Conservation (phyloP, 2,113 vertebrate species). For the Phalacrocorax carbo region DNA sequence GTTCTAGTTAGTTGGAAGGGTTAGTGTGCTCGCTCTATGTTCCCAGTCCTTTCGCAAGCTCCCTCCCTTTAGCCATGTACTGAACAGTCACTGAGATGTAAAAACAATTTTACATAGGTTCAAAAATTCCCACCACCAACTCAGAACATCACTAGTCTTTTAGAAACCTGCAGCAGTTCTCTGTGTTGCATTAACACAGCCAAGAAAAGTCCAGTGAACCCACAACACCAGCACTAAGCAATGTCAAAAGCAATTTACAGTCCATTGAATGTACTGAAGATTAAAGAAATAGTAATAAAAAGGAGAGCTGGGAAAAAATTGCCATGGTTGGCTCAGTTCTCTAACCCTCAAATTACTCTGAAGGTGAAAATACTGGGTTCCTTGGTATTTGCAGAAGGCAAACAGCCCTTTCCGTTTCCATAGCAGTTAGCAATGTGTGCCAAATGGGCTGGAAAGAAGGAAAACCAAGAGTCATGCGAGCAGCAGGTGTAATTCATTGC, state of each 20-base stretch:
- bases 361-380: not conserved
- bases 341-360: not conserved
- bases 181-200: not conserved
- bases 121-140: not conserved
- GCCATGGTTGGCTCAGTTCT: not conserved
- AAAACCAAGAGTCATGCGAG: not conserved
- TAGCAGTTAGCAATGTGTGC: not conserved
- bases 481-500: not conserved
- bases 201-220: not conserved
- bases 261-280: fast-evolving
- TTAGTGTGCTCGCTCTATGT: not conserved
- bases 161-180: not conserved
- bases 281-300: not conserved
- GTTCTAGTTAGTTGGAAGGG: not conserved
- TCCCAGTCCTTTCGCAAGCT: not conserved
- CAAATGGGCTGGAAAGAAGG: not conserved
- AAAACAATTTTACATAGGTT: not conserved
- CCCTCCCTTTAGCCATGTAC: not conserved
- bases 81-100: not conserved
- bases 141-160: not conserved
- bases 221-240: fast-evolving
- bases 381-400: not conserved
- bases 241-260: not conserved
- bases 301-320: not conserved
- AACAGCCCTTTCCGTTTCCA: not conserved